Conservation (phyloP, 2,113 vertebrate genomes). For the Nibea albiflora region DNA sequence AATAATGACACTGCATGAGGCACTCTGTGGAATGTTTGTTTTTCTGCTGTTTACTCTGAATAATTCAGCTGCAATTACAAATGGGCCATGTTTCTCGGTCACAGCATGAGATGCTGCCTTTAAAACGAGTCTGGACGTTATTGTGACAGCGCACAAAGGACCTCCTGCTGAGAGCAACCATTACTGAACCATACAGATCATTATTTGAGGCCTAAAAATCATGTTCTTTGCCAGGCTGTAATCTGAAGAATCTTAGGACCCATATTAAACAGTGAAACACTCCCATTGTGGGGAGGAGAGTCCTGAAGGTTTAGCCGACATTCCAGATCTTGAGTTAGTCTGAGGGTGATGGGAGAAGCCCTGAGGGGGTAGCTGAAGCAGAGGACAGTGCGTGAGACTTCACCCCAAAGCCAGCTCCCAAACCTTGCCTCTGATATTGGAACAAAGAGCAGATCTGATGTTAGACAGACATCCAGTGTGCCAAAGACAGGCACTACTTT, state of each 20-base stretch:
- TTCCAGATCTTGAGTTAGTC: conserved; percentile 14
- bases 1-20: conserved; percentile 7
- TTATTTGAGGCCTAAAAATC: conserved; percentile 3
- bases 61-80: conserved; percentile 30
- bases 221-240: background rate
- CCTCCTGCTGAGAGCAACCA: conserved; percentile 24
- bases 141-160: conserved; percentile 4
- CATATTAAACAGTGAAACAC: conserved; percentile 35
- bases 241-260: conserved; percentile 16
- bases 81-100: conserved; percentile 15
- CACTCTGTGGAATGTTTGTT: conserved; percentile 30
- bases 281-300: conserved; percentile 31
- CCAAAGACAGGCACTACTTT: background rate
- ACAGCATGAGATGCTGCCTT: conserved; percentile 12
- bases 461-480: conserved; percentile 29
- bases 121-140: conserved; percentile 5
- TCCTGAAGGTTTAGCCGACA: conserved; percentile 22
- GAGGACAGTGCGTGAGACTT: conserved; percentile 41
- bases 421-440: conserved; percentile 33
- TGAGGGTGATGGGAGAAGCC: conserved; percentile 38
- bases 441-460: conserved; percentile 35
- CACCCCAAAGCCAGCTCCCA: conserved; percentile 43
- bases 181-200: conserved; percentile 14
- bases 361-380: conserved; percentile 22
- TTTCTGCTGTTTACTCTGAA: conserved; percentile 33